A percentile compares a stretch with the other conserved stretches of the same genome.
phyloP scores from a whole-genome alignment of 2,888 invertebrate genomes.

The Acleris sparsana region DNA sequence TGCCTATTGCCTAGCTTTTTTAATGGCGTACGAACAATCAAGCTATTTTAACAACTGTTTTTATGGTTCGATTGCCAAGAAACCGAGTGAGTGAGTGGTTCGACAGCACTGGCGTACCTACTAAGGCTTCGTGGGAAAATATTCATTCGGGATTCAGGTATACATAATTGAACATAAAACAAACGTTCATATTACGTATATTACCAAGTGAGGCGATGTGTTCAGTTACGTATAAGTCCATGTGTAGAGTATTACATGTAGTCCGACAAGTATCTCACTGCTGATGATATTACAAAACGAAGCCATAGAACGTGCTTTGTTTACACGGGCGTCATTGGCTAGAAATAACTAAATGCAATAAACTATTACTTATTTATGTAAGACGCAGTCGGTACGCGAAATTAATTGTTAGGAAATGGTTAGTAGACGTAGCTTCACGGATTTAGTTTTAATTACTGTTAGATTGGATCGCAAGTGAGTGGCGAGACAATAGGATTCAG shows the following conservation, averaged over 20 bases:
- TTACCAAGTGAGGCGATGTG: background rate
- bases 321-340: constrained; percentile 50
- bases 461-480: constrained; percentile 42
- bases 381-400: constrained; percentile 4
- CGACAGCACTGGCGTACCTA: background rate
- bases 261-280: constrained; percentile 46
- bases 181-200: too few species aligned
- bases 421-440: constrained; percentile 34
- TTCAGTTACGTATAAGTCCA: constrained; percentile 18
- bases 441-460: constrained; percentile 28
- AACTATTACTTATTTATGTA: constrained; percentile 35
- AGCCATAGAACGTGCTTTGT: constrained; percentile 48
- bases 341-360: constrained; percentile 40
- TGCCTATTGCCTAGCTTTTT: constrained; percentile 45
- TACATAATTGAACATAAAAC: too few species aligned
- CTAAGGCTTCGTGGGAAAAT: too few species aligned
- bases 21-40: constrained; percentile 39
- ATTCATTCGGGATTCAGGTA: too few species aligned
- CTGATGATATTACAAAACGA: constrained; percentile 51
- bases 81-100: constrained; percentile 14
- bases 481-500: constrained; percentile 58
- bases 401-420: constrained; percentile 15
- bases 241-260: constrained; percentile 37
- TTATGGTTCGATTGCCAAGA: background rate
- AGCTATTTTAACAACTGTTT: constrained; percentile 37